A percentile compares a stretch with the other conserved stretches of the same genome.
These are phyloP conservation scores for Apodemus sylvaticus DNA, from an alignment of 2,113 vertebrate genomes.

Conservation along the genomic window DNA sequence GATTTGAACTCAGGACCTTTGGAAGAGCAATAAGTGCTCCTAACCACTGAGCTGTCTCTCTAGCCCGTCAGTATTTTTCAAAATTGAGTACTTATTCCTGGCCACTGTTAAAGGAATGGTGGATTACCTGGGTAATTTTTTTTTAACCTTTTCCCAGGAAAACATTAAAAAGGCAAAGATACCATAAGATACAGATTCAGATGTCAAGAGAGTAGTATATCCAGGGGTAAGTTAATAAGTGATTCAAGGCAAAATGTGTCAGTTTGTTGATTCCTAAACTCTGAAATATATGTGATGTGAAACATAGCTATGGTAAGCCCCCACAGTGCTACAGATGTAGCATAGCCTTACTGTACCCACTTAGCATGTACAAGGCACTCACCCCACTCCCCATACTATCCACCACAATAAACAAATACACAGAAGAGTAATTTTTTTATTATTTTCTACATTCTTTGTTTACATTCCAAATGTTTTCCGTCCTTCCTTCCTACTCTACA, in stretches of 20 bases:
- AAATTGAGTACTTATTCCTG: constrained; percentile 21
- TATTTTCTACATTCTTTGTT: too few relatives aligned
- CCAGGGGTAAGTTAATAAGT: constrained; percentile 18
- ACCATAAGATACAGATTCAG: constrained; percentile 3
- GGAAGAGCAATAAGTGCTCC: too few relatives aligned
- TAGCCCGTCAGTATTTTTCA: too few relatives aligned
- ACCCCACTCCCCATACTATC: not conserved
- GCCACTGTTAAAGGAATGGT: constrained; percentile 21
- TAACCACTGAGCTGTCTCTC: too few relatives aligned
- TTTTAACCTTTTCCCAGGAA: constrained; percentile 49
- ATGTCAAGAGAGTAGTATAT: constrained; percentile 47
- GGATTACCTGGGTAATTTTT: not conserved
- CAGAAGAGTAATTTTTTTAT: constrained; percentile 58
- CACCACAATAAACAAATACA: not conserved
- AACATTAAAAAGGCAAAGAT: constrained; percentile 53
- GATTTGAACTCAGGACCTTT: too few relatives aligned
- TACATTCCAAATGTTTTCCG: too few relatives aligned
- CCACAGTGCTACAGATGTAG: not conserved
- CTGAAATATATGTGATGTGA: constrained; percentile 19
- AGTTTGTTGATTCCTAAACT: constrained; percentile 55
- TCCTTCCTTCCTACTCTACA: too few relatives aligned
- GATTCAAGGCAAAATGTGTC: constrained; percentile 43
- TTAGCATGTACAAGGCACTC: not conserved
- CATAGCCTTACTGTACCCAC: not conserved
- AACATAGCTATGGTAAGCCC: constrained; percentile 41